A percentile compares a stretch with the other conserved stretches of the same genome.
These are phyloP conservation scores for Arizona elegans DNA, from an alignment of 2,113 vertebrate species.

Conservation along the genomic window DNA sequence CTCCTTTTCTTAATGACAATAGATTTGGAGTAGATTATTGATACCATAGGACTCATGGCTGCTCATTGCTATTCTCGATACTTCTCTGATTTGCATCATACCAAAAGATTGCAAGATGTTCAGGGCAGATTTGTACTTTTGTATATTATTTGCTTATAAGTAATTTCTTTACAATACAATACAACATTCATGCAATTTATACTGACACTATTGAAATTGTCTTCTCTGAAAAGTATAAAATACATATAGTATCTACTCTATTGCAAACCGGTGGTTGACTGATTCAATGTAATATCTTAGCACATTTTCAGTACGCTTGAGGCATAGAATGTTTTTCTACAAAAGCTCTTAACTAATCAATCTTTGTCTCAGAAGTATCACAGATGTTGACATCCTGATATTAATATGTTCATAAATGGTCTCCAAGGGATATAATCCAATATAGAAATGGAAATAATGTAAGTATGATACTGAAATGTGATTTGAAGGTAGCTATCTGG, in stretches of 20 bases:
- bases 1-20: too few species aligned
- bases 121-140: not conserved
- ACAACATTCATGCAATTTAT: not conserved
- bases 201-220: not conserved
- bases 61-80: not conserved
- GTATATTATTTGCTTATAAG: not conserved
- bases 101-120: not conserved
- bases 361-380: not conserved
- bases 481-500: not conserved
- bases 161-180: not conserved
- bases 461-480: not conserved
- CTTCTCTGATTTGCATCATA: not conserved
- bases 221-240: not conserved
- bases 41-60: too few species aligned
- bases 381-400: not conserved
- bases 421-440: not conserved
- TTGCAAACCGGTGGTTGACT: not conserved
- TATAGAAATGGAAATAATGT: conserved; percentile 7
- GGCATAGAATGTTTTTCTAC: not conserved
- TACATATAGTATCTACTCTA: not conserved
- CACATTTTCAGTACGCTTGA: not conserved
- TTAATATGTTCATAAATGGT: conserved; percentile 8
- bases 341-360: not conserved
- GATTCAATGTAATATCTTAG: not conserved
- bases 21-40: not conserved